phyloP scores from a whole-genome alignment of 2,888 invertebrate genomes.

The Drosophila tripunctata region DNA sequence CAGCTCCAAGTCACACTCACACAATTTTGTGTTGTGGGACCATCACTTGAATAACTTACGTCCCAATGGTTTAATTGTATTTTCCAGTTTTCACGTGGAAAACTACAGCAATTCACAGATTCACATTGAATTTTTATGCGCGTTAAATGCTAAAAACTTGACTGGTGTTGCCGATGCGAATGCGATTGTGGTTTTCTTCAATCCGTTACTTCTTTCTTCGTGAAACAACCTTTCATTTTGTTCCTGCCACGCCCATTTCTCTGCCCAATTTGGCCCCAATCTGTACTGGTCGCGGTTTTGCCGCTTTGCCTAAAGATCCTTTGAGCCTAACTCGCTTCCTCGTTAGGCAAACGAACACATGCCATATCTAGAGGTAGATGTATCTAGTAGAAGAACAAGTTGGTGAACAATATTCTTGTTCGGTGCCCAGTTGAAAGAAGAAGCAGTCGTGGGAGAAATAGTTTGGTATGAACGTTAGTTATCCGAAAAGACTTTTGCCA shows the following conservation, averaged over 20 bases:
- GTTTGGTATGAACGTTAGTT: not conserved
- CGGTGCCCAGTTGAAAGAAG: not conserved
- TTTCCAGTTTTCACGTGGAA: conserved; percentile 45
- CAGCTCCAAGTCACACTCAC: too few species aligned
- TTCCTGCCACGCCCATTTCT: conserved; percentile 33
- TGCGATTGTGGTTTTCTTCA: conserved; percentile 12
- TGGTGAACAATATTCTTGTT: not conserved
- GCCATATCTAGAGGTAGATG: not conserved
- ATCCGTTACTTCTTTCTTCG: not conserved
- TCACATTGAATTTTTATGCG: conserved; percentile 52
- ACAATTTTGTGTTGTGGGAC: conserved; percentile 48
- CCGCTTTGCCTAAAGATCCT: conserved; percentile 9
- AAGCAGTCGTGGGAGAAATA: not conserved
- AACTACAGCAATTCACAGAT: conserved; percentile 3
- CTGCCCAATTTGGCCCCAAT: conserved; percentile 54
- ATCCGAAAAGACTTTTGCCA: not conserved
- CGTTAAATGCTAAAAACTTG: conserved; percentile 56
- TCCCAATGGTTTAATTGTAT: conserved; percentile 74
- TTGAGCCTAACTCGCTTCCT: not conserved
- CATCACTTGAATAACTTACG: conserved; percentile 50
- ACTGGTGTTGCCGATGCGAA: conserved; percentile 11
- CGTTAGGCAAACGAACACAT: not conserved
- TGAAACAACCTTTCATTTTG: conserved; percentile 14
- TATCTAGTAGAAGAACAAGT: not conserved
- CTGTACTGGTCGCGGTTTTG: conserved; percentile 16